These are phyloP conservation scores for Pangasius mekongensis DNA, from an alignment of 2,797 vertebrate species.

Conservation along the genomic window DNA sequence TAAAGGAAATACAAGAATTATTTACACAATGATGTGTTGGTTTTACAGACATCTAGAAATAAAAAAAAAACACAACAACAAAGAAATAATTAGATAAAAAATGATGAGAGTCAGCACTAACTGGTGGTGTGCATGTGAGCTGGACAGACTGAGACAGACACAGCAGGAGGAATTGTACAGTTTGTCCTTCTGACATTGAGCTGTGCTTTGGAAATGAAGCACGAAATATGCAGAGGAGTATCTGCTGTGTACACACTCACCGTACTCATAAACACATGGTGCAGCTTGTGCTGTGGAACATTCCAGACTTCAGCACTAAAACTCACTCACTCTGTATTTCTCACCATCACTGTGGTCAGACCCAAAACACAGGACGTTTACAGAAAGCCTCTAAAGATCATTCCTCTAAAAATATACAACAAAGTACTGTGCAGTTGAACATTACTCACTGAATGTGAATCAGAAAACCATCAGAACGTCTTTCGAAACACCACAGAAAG, in stretches of 20 bases:
- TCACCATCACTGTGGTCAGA: neutral
- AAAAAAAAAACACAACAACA: neutral
- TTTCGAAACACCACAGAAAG: constrained; percentile 1
- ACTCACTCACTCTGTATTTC: constrained; percentile 7
- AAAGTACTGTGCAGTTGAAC: neutral
- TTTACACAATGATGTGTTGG: neutral
- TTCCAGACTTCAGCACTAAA: constrained; percentile 19
- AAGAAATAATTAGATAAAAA: neutral
- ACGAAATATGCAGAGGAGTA: constrained; percentile 15
- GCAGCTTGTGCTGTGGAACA: constrained; percentile 29
- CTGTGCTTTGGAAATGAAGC: constrained; percentile 33
- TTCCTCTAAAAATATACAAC: constrained; percentile 24
- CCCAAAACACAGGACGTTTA: constrained; percentile 14
- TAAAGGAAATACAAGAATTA: neutral
- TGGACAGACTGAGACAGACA: constrained; percentile 7
- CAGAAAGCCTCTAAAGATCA: constrained; percentile 9
- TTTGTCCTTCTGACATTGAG: neutral
- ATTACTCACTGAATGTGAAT: constrained; percentile 7
- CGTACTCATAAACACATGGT: constrained; percentile 24
- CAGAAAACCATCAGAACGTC: neutral
- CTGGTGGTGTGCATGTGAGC: neutral
- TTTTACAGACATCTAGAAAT: neutral
- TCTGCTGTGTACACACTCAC: constrained; percentile 3
- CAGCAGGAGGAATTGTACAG: constrained; percentile 10
- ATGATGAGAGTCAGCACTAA: neutral